These are phyloP conservation scores for Pao palembangensis DNA, from an alignment of 2,113 vertebrate genomes.

Conservation along the genomic window DNA sequence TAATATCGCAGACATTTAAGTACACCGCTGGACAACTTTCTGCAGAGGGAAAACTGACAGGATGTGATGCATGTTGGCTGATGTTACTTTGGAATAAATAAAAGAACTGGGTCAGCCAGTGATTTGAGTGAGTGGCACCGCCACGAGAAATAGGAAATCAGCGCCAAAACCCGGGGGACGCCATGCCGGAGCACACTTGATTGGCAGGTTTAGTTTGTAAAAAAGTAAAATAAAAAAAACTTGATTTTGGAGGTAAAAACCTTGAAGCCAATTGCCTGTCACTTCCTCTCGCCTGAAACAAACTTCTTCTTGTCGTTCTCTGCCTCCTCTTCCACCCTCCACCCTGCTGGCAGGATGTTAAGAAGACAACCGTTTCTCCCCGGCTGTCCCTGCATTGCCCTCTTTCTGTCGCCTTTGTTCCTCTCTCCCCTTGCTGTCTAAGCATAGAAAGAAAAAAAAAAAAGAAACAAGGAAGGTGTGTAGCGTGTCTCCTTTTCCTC, in stretches of 20 bases:
- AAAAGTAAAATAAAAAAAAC: neutral
- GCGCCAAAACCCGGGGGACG: constrained; percentile 17
- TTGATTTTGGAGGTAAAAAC: constrained; percentile 23
- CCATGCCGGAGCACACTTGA: constrained; percentile 21
- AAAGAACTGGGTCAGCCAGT: constrained; percentile 32
- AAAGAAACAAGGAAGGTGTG: neutral
- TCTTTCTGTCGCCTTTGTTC: constrained; percentile 5
- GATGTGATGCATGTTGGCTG: constrained; percentile 4
- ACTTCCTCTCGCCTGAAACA: constrained; percentile 2
- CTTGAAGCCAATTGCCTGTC: constrained; percentile 18
- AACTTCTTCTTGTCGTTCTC: constrained; percentile 20
- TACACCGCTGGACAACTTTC: neutral
- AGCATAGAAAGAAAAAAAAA: neutral
- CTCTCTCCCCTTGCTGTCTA: constrained; percentile 13
- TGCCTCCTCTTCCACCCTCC: constrained; percentile 13
- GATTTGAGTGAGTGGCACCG: constrained; percentile 1
- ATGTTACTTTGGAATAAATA: constrained; percentile 16
- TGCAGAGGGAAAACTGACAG: neutral
- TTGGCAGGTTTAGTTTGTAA: constrained; percentile 23
- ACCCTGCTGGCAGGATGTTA: constrained; percentile 27
- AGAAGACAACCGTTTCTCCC: constrained; percentile 20
- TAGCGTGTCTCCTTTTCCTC: neutral
- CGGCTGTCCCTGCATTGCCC: neutral
- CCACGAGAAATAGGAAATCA: constrained; percentile 20
- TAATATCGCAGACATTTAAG: neutral